Evolutionary conservation across 2,113 vertebrate species (phyloP).

Genomic region (Chinchilla lanigera): DNA sequence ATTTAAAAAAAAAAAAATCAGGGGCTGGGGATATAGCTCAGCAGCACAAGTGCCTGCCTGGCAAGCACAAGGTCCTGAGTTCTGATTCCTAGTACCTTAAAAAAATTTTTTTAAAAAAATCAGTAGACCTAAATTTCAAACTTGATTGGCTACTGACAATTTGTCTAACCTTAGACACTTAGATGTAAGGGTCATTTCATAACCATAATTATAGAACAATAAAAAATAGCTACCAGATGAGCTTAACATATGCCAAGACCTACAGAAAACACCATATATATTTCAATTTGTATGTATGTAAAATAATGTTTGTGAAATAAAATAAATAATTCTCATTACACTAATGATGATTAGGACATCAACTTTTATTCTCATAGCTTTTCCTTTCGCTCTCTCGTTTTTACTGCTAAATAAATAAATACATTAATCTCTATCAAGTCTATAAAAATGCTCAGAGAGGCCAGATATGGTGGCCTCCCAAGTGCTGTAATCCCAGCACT

Average conservation of each 20-base stretch:
- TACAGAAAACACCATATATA: background rate
- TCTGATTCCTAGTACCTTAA: too few species aligned
- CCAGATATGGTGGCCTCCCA: background rate
- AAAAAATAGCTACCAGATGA: background rate
- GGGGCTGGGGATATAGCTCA: too few species aligned
- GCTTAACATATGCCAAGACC: background rate
- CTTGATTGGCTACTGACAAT: background rate
- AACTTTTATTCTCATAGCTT: background rate
- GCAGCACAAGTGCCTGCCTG: too few species aligned
- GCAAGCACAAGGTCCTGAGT: too few species aligned
- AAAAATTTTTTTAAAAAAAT: background rate
- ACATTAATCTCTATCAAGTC: background rate
- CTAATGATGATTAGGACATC: background rate
- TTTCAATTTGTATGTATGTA: background rate
- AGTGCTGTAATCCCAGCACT: background rate
- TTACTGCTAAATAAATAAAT: background rate
- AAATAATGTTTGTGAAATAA: background rate
- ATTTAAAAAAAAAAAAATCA: background rate
- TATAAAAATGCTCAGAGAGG: background rate
- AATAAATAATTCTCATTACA: background rate
- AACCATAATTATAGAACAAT: background rate
- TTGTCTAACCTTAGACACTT: background rate
- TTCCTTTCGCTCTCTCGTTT: background rate
- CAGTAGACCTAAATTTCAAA: background rate
- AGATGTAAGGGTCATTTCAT: background rate